These are phyloP conservation scores for Daphoenositta chrysoptera DNA, from an alignment of 2,113 vertebrate species.

Conservation along the genomic window DNA sequence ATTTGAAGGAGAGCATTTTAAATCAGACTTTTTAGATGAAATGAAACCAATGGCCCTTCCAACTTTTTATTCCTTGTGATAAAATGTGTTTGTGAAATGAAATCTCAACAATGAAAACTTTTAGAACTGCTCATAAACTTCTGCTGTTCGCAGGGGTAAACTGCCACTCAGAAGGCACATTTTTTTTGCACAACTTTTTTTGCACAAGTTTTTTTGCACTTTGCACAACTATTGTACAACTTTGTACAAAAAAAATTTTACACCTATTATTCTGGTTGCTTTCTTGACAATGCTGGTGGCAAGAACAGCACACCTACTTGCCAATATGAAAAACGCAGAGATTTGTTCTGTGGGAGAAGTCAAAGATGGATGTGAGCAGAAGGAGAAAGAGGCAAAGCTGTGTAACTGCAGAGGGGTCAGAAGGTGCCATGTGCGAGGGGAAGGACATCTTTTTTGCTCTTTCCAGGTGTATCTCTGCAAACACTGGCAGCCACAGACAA, in stretches of 20 bases:
- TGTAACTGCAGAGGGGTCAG: background rate
- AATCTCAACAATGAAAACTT: conserved; percentile 2
- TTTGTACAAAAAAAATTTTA: background rate
- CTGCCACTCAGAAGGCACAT: background rate
- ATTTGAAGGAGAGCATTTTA: conserved; percentile 41
- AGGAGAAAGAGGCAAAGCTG: background rate
- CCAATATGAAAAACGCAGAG: background rate
- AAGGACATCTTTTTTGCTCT: background rate
- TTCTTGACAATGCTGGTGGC: background rate
- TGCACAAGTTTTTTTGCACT: too few relatives aligned
- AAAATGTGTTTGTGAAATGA: conserved; percentile 52
- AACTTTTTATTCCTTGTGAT: conserved; percentile 53
- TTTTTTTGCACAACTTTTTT: background rate
- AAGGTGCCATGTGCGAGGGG: fast-evolving
- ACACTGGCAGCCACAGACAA: background rate
- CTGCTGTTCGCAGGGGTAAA: background rate
- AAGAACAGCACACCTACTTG: background rate
- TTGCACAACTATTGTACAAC: background rate
- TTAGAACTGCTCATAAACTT: background rate
- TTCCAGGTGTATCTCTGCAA: background rate
- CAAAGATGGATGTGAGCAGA: background rate
- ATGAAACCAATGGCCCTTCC: conserved; percentile 55
- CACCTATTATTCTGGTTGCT: background rate
- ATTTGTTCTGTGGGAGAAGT: background rate
- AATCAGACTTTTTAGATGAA: conserved; percentile 28